Percentiles rank a stretch among this genome's conserved stretches.
phyloP scores from a whole-genome alignment of 2,113 vertebrate genomes.

The Deroptyus accipitrinus region DNA sequence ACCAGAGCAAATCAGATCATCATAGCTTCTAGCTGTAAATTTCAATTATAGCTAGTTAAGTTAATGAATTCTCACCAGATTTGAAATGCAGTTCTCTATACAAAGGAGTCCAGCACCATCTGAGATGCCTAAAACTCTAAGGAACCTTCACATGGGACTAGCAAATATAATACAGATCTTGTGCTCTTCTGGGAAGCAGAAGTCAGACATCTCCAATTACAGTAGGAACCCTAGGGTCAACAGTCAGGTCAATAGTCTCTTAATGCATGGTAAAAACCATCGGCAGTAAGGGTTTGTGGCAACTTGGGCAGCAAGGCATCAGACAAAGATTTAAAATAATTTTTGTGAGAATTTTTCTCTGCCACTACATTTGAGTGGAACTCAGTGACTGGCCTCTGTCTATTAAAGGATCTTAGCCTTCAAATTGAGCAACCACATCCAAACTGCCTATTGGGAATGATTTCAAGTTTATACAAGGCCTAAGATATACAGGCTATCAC shows the following conservation, averaged over 20 bases:
- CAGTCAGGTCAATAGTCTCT: neutral
- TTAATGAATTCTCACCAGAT: neutral
- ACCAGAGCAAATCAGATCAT: neutral
- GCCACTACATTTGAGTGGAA: neutral
- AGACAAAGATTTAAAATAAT: neutral
- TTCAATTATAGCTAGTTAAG: neutral
- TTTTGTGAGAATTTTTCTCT: neutral
- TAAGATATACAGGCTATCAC: neutral
- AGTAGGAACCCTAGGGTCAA: neutral
- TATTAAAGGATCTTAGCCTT: neutral
- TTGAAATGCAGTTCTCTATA: neutral
- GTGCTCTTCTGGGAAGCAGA: neutral
- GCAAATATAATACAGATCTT: neutral
- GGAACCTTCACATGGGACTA: neutral
- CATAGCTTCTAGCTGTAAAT: neutral
- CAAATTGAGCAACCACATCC: neutral
- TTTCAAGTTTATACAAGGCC: neutral
- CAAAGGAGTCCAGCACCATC: neutral
- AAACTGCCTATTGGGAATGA: neutral
- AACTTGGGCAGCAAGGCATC: neutral
- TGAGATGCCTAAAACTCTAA: neutral
- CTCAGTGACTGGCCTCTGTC: neutral
- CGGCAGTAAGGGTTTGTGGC: neutral
- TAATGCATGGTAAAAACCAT: neutral
- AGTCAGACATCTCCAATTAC: fast-evolving